Evolutionary conservation across 1,140 invertebrate genomes (phyloP), one percentile per base, ranked within the genome.

Genomic region (Trichonephila clavata): DNA sequence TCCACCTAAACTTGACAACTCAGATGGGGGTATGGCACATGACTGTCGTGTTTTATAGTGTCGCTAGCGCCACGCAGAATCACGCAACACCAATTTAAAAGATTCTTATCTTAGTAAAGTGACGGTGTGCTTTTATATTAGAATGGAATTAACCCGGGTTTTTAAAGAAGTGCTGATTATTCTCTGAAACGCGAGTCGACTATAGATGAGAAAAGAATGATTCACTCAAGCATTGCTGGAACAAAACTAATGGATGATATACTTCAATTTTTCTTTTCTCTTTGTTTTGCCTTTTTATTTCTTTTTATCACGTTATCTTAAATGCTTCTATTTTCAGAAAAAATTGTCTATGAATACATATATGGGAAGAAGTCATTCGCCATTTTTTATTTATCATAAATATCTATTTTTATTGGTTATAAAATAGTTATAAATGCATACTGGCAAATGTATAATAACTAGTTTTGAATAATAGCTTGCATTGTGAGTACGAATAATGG

Each of bases 1-100:
- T 93, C 92, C 92, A 80, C 81, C 84, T 86, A 24, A 80, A 88
- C 84, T 87, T 93, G 92, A 93, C 92, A 93, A 88, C 86, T 87
- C 84, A 59, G 91, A 83, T 91, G 91, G 80, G 77, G 63, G 91
- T 59, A 24, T 50, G 86, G 32, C 84, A 87, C 92, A 87, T 87
- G 84, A 87, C 24, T 88, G 86, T 93, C 92, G 50, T 81, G 32
- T 93, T 93, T 93, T 93, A 93, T 93, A 43, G 92, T 60, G 60
- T 80, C 92, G 43, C 59, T 59, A 90, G 68, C 65, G 68, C 88
- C 88, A 14, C 32, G 50, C 39, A 57, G 6, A 39, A 87, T 87
- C 92, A 93, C 92, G 92, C 92, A 80, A 93, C 92, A 59, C 68
- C 86, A 63, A 88, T 93, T 93, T 80, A 61, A 88, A 60, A 88